phyloP scores from a whole-genome alignment of 1,140 invertebrate genomes.

The Chrysomallon squamiferum region DNA sequence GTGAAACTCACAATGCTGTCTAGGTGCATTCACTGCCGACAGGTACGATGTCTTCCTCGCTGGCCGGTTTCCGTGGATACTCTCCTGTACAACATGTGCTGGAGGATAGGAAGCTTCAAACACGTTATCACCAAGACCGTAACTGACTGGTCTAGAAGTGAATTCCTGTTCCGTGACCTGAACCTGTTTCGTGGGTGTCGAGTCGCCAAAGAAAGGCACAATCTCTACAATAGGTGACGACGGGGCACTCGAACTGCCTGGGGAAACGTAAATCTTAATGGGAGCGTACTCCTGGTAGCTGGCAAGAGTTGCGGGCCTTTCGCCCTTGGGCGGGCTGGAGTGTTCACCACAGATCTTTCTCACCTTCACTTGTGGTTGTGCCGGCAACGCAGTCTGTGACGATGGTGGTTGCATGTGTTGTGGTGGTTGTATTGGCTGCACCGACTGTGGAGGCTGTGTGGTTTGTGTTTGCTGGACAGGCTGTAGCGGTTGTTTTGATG shows the following conservation, averaged over 20 bases:
- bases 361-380: constrained; percentile 15
- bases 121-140: constrained; percentile 17
- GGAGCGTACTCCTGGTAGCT: constrained; percentile 32
- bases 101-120: constrained; percentile 1
- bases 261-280: constrained; percentile 51
- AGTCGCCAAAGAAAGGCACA: constrained; percentile 26
- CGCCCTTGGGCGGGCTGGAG: constrained; percentile 11
- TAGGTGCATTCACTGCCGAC: constrained; percentile 44
- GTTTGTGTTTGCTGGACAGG: too few relatives aligned
- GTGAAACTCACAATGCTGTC: constrained; percentile 33
- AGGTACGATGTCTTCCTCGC: constrained; percentile 49
- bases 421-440: too few relatives aligned
- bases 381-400: constrained; percentile 4
- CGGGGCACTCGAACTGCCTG: constrained; percentile 30
- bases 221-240: constrained; percentile 42
- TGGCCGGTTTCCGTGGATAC: constrained; percentile 18
- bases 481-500: constrained; percentile 17
- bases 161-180: not conserved
- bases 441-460: too few relatives aligned
- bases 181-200: not conserved
- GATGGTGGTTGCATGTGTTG: too few relatives aligned
- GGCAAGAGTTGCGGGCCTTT: constrained; percentile 8
- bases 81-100: constrained; percentile 1
- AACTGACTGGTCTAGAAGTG: constrained; percentile 10
- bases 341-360: constrained; percentile 22